Percentiles rank a stretch among this genome's conserved stretches.
Evolutionary conservation across 2,113 vertebrate genomes (phyloP).

Genomic region (Butorides virescens): DNA sequence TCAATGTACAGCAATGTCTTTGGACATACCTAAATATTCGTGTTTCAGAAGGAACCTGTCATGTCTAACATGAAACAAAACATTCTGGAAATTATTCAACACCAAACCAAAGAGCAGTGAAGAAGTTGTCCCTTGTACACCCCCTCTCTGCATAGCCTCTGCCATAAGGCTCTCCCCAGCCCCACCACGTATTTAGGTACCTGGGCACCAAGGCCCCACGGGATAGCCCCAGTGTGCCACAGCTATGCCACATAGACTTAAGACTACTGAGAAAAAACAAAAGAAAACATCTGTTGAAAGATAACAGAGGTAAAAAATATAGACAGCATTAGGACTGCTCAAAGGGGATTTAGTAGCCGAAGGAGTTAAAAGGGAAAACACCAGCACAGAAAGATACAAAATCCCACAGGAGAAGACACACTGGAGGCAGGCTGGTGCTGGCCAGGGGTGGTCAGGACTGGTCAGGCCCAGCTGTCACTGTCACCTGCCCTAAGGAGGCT

Average conservation of each 20-base stretch:
- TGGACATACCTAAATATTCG: background rate
- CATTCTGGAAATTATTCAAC: background rate
- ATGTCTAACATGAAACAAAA: background rate
- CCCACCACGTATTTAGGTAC: background rate
- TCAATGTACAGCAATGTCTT: background rate
- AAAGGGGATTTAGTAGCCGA: background rate
- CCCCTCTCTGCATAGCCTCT: rapidly evolving
- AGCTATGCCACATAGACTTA: background rate
- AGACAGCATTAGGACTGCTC: background rate
- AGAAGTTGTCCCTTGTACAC: background rate
- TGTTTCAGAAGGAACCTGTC: background rate
- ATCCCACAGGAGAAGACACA: background rate
- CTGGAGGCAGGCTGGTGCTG: background rate
- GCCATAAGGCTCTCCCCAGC: background rate
- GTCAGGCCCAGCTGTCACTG: background rate
- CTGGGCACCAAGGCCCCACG: background rate
- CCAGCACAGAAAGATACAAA: background rate
- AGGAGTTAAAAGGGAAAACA: background rate
- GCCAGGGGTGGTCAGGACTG: background rate
- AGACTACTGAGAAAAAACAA: background rate
- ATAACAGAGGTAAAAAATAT: background rate
- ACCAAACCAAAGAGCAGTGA: background rate
- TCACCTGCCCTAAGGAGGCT: background rate
- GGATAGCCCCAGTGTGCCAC: background rate
- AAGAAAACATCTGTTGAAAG: background rate